Percentiles rank a stretch among this genome's conserved stretches.
These are phyloP conservation scores for Siniperca chuatsi DNA, from an alignment of 2,113 vertebrate species.

Conservation along the genomic window DNA sequence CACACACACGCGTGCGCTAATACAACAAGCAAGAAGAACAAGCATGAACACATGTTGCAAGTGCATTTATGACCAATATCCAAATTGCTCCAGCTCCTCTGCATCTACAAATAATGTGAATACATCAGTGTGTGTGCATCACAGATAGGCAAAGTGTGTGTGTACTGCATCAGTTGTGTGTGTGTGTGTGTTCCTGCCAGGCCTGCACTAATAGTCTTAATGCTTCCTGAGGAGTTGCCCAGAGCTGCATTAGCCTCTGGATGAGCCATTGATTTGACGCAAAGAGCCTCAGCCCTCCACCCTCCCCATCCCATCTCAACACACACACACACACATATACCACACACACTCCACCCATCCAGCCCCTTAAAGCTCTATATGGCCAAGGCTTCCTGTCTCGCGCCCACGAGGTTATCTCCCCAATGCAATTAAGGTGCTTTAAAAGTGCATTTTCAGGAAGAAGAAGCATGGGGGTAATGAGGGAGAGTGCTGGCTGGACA, in stretches of 20 bases:
- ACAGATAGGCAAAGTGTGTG: constrained; percentile 12
- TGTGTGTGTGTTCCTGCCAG: constrained; percentile 87
- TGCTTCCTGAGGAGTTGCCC: constrained; percentile 98
- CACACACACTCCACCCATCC: constrained; percentile 48
- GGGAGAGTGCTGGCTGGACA: constrained; percentile 82
- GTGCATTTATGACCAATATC: constrained; percentile 6
- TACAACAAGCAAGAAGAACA: background rate
- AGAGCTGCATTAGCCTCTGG: constrained; percentile 95
- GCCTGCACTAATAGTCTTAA: constrained; percentile 95
- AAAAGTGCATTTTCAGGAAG: constrained; percentile 99
- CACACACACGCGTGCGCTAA: background rate
- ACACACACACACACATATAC: constrained; percentile 28
- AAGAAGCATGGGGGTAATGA: constrained; percentile 89
- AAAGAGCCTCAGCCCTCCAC: constrained; percentile 85
- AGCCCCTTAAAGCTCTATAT: constrained; percentile 83
- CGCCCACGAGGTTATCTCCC: constrained; percentile 95
- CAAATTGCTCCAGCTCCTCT: constrained; percentile 38
- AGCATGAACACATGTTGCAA: constrained; percentile 20
- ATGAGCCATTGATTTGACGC: constrained; percentile 97
- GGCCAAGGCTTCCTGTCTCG: constrained; percentile 95
- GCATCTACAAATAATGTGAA: constrained; percentile 41
- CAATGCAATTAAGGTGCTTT: constrained; percentile 98
- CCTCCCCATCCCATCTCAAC: constrained; percentile 25
- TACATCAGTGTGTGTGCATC: constrained; percentile 32
- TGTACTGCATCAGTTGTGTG: constrained; percentile 18